A percentile compares a stretch with the other conserved stretches of the same genome.
phyloP scores from a whole-genome alignment of 2,888 invertebrate species.

The Arctia plantaginis region DNA sequence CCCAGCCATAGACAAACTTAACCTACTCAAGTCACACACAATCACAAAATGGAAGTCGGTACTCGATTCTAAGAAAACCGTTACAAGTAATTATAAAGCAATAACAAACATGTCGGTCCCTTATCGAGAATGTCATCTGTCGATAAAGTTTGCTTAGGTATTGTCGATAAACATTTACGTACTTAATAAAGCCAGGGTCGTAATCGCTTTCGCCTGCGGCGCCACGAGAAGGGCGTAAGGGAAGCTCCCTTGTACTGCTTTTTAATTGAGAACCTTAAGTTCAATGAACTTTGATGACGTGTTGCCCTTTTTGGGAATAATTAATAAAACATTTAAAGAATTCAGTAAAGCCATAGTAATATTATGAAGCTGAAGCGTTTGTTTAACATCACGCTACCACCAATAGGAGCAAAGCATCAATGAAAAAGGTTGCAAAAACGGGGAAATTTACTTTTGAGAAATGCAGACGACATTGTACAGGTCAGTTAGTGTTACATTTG shows the following conservation, averaged over 20 bases:
- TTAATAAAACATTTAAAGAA: too few species aligned
- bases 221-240: slow-evolving; percentile 57
- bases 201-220: slow-evolving; percentile 74
- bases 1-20: background rate
- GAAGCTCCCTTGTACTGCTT: slow-evolving; percentile 55
- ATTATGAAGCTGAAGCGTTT: too few species aligned
- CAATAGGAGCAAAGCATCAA: too few species aligned
- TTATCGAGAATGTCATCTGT: slow-evolving; percentile 69
- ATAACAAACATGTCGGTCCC: slow-evolving; percentile 46
- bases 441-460: too few species aligned
- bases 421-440: too few species aligned
- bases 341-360: too few species aligned
- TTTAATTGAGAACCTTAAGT: slow-evolving; percentile 69
- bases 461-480: too few species aligned
- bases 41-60: background rate
- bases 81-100: slow-evolving; percentile 41
- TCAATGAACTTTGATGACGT: slow-evolving; percentile 55
- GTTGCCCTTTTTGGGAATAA: slow-evolving; percentile 28
- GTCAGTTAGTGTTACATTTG: too few species aligned
- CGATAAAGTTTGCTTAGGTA: slow-evolving; percentile 70
- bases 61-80: slow-evolving; percentile 36
- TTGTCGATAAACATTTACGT: slow-evolving; percentile 65
- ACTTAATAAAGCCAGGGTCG: slow-evolving; percentile 61
- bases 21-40: background rate
- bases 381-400: too few species aligned